phyloP scores from a whole-genome alignment of 2,113 vertebrate genomes.

The Thermophis baileyi region DNA sequence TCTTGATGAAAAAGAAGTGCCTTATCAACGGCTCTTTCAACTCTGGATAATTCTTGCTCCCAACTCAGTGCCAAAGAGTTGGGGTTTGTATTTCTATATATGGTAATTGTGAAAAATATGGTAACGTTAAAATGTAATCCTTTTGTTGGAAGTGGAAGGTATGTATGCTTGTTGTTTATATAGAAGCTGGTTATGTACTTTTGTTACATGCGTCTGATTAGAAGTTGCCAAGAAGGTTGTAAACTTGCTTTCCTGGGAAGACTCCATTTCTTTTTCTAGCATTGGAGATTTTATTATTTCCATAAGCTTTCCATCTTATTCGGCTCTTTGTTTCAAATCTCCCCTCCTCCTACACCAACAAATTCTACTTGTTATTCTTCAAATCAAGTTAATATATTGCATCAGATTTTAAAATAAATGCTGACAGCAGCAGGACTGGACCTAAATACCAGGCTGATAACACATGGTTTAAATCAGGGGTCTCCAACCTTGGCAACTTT shows the following conservation, averaged over 20 bases:
- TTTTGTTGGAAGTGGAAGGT: slow-evolving; percentile 57
- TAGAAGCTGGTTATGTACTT: slow-evolving; percentile 49
- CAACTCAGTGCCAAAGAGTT: slow-evolving; percentile 2
- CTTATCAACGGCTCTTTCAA: slow-evolving; percentile 37
- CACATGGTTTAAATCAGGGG: slow-evolving; percentile 60
- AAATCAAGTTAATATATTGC: slow-evolving; percentile 64
- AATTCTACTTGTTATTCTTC: slow-evolving; percentile 19
- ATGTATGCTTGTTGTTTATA: slow-evolving; percentile 56
- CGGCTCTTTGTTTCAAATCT: slow-evolving; percentile 59
- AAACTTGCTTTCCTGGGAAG: slow-evolving; percentile 55
- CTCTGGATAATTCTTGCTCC: slow-evolving; percentile 4
- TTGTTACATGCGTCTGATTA: slow-evolving; percentile 52
- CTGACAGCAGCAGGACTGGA: slow-evolving; percentile 61
- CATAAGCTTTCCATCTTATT: slow-evolving; percentile 63
- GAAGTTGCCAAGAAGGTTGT: slow-evolving; percentile 59
- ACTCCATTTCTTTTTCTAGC: slow-evolving; percentile 54
- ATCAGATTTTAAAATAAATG: slow-evolving; percentile 65
- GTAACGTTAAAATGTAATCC: slow-evolving; percentile 35
- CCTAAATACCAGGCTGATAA: slow-evolving; percentile 51
- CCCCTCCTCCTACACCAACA: background rate
- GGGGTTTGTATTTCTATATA: slow-evolving; percentile 25
- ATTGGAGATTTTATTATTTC: slow-evolving; percentile 68
- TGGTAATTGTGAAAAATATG: slow-evolving; percentile 39
- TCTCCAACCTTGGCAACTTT: too few relatives aligned
- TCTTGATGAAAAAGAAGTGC: slow-evolving; percentile 9